These are phyloP conservation scores for Napeogenes inachia DNA, from an alignment of 2,888 invertebrate species.

Conservation along the genomic window DNA sequence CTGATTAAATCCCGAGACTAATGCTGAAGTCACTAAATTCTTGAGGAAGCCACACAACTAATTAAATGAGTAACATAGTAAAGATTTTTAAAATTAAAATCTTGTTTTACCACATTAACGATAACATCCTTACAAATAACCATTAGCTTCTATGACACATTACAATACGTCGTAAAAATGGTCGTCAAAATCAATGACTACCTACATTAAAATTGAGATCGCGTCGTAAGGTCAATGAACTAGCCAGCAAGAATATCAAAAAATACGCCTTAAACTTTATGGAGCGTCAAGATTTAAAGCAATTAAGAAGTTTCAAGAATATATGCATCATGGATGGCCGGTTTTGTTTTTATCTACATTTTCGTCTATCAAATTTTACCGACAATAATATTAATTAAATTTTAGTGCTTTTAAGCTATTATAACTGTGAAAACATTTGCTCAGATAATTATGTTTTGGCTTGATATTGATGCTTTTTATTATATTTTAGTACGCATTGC, in stretches of 20 bases:
- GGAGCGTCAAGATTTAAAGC: slow-evolving; percentile 62
- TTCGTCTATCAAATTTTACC: slow-evolving; percentile 34
- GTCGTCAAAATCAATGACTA: slow-evolving; percentile 22
- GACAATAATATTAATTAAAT: slow-evolving; percentile 29
- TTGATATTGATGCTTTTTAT: too few relatives aligned
- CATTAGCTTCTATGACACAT: too few relatives aligned
- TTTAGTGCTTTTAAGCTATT: slow-evolving; percentile 23
- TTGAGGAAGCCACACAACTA: too few relatives aligned
- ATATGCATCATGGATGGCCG: slow-evolving; percentile 57
- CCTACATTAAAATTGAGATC: slow-evolving; percentile 23
- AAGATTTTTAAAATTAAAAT: too few relatives aligned
- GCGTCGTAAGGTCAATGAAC: slow-evolving; percentile 51
- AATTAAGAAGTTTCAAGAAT: slow-evolving; percentile 65
- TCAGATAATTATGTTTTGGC: too few relatives aligned
- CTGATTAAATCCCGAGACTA: too few relatives aligned
- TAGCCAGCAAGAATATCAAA: slow-evolving; percentile 49
- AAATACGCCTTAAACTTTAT: slow-evolving; percentile 66
- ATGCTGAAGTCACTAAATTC: too few relatives aligned
- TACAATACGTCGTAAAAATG: too few relatives aligned
- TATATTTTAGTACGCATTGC: not conserved
- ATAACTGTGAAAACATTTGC: not conserved
- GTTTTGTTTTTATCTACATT: slow-evolving; percentile 40
- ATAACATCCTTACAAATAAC: too few relatives aligned
- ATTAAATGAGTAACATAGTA: too few relatives aligned
- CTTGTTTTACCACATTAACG: too few relatives aligned